Percentiles rank a stretch among this genome's conserved stretches.
These are phyloP conservation scores for Napeogenes inachia DNA, from an alignment of 2,888 invertebrate genomes.

Conservation along the genomic window DNA sequence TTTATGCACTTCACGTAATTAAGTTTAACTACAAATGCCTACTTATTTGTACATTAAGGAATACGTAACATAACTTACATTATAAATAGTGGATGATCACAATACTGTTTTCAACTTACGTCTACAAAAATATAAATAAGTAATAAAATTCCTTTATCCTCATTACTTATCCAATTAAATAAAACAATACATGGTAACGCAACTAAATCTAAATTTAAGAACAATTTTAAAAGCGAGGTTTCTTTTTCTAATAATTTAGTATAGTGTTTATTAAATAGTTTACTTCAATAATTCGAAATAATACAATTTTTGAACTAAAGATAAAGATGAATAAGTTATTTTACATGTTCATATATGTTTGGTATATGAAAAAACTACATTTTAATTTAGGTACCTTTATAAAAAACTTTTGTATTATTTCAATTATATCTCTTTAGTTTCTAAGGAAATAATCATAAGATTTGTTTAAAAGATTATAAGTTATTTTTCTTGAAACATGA, in stretches of 20 bases:
- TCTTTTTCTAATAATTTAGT: not conserved
- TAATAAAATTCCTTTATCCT: not conserved
- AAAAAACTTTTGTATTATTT: too few relatives aligned
- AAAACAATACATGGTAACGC: conserved; percentile 2
- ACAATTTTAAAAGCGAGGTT: conserved; percentile 4
- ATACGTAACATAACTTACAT: not conserved
- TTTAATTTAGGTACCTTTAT: too few relatives aligned
- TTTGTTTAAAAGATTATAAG: too few relatives aligned
- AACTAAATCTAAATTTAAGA: not conserved
- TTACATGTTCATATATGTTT: too few relatives aligned
- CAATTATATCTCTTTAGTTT: too few relatives aligned
- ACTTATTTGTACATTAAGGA: conserved; percentile 2
- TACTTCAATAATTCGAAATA: not conserved
- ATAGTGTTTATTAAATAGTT: not conserved
- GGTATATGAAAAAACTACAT: too few relatives aligned
- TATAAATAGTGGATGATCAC: conserved; percentile 16
- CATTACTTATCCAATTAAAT: conserved; percentile 1
- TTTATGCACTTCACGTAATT: not conserved
- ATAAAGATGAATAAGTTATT: too few relatives aligned
- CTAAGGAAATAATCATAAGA: too few relatives aligned
- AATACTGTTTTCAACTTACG: conserved; percentile 21
- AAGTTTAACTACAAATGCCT: not conserved
- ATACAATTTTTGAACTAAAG: too few relatives aligned
- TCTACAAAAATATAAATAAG: conserved; percentile 9
- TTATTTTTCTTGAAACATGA: too few relatives aligned